phyloP scores from a whole-genome alignment of 2,797 vertebrate species.

The Gobionotothen gibberifrons region DNA sequence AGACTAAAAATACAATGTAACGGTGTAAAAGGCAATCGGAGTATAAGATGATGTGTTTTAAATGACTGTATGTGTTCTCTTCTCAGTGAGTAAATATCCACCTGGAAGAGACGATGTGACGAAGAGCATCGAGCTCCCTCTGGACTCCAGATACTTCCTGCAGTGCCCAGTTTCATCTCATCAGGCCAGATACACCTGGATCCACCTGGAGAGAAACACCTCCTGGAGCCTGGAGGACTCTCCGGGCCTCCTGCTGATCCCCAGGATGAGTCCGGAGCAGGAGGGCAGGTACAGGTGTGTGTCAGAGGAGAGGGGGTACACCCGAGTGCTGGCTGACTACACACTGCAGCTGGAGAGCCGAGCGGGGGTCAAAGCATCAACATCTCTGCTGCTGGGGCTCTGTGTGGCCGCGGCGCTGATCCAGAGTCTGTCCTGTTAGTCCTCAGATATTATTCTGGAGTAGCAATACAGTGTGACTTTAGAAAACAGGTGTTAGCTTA shows the following conservation, averaged over 20 bases:
- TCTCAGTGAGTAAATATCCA: background rate
- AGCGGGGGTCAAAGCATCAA: background rate
- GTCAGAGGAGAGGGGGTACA: constrained; percentile 66
- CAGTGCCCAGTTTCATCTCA: constrained; percentile 65
- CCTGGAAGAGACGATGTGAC: fast-evolving
- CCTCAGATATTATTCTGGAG: fast-evolving
- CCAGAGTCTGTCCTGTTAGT: constrained; percentile 24
- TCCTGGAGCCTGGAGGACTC: constrained; percentile 2
- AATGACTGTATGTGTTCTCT: background rate
- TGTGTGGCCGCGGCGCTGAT: constrained; percentile 47
- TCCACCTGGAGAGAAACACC: fast-evolving
- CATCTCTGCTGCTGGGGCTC: constrained; percentile 18
- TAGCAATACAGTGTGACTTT: too few relatives aligned
- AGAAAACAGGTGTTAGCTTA: too few relatives aligned
- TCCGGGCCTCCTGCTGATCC: constrained; percentile 71
- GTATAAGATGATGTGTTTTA: too few relatives aligned
- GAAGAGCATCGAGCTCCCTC: background rate
- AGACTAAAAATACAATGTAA: too few relatives aligned
- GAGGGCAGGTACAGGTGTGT: constrained; percentile 66
- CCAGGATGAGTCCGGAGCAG: constrained; percentile 48
- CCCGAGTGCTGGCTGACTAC: constrained; percentile 15
- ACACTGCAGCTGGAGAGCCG: constrained; percentile 21
- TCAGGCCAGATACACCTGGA: constrained; percentile 79
- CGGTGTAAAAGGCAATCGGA: too few relatives aligned
- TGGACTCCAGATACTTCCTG: constrained; percentile 56